Evolutionary conservation across 2,888 invertebrate species (phyloP).

Genomic region (Plutella xylostella): DNA sequence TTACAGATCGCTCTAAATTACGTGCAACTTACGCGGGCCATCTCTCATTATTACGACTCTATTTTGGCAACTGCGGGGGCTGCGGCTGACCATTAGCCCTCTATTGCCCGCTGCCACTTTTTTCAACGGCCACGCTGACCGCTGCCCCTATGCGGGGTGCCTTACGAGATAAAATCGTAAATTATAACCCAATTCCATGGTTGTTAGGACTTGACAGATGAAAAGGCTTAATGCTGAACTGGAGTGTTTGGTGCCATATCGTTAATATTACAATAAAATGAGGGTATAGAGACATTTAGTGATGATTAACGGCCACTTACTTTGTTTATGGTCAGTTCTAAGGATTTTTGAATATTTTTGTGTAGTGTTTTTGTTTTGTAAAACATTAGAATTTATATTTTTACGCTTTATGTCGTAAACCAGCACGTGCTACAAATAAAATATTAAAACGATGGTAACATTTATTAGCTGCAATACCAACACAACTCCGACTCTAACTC

Average conservation of each 20-base stretch:
- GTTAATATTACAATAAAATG: constrained; percentile 59
- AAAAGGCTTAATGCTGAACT: constrained; percentile 58
- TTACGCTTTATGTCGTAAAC: no score
- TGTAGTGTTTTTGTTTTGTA: no score
- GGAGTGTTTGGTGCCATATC: constrained; percentile 47
- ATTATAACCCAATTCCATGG: constrained; percentile 68
- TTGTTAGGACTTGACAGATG: constrained; percentile 66
- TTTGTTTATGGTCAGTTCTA: constrained; percentile 11
- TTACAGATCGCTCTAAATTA: constrained; percentile 57
- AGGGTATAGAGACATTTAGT: constrained; percentile 47
- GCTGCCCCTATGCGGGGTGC: constrained; percentile 62
- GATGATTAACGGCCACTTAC: constrained; percentile 40
- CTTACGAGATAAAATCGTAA: constrained; percentile 65
- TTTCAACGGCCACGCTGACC: constrained; percentile 54
- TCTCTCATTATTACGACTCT: constrained; percentile 64
- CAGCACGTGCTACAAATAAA: no score
- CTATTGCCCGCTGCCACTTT: constrained; percentile 43
- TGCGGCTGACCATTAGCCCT: constrained; percentile 51
- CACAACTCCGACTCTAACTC: no score
- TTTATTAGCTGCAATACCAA: no score
- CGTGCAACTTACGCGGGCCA: constrained; percentile 56
- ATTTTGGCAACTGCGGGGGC: constrained; percentile 65
- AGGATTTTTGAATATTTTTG: no score
- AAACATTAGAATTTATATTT: no score
- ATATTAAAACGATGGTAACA: no score